Percentiles rank a stretch among this genome's conserved stretches.
Evolutionary conservation across 2,888 invertebrate genomes (phyloP).

Genomic region (Scrobipalpa atriplicella): DNA sequence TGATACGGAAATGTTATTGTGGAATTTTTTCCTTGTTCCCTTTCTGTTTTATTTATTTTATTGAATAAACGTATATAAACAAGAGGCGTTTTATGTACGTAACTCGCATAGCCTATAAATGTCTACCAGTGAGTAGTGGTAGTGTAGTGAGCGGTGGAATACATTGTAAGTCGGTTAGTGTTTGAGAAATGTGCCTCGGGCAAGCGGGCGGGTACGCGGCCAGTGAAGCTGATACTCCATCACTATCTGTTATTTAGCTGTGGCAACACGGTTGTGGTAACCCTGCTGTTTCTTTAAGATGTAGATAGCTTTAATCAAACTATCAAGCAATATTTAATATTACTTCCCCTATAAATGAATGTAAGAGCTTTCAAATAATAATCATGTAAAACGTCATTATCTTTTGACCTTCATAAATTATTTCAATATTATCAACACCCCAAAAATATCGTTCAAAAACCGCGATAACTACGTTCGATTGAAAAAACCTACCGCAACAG

Average conservation of each 20-base stretch:
- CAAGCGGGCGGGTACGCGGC: not conserved
- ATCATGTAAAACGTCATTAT: not conserved
- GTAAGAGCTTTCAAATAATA: not conserved
- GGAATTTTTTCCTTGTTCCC: slow-evolving; percentile 45
- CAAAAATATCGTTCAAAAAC: slow-evolving; percentile 3
- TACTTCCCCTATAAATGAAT: not conserved
- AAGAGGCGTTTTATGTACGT: slow-evolving; percentile 29
- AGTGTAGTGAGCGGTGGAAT: slow-evolving; percentile 3
- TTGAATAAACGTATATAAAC: slow-evolving; percentile 1
- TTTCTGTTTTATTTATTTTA: slow-evolving; percentile 39
- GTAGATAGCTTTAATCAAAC: not conserved
- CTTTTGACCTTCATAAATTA: not conserved
- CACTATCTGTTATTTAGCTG: slow-evolving; percentile 17
- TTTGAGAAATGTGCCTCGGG: slow-evolving; percentile 15
- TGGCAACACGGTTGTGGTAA: slow-evolving; percentile 31
- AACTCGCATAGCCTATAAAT: not conserved
- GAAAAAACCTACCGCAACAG: slow-evolving; percentile 12
- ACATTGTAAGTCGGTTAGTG: slow-evolving; percentile 26
- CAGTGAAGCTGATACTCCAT: not conserved
- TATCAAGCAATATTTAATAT: not conserved
- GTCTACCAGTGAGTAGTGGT: slow-evolving; percentile 24
- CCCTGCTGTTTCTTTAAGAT: slow-evolving; percentile 15
- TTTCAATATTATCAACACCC: not conserved
- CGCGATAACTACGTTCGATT: slow-evolving; percentile 5
- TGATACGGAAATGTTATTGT: slow-evolving; percentile 44